phyloP scores from a whole-genome alignment of 2,113 vertebrate genomes.

The Hippocampus mohnikei region DNA sequence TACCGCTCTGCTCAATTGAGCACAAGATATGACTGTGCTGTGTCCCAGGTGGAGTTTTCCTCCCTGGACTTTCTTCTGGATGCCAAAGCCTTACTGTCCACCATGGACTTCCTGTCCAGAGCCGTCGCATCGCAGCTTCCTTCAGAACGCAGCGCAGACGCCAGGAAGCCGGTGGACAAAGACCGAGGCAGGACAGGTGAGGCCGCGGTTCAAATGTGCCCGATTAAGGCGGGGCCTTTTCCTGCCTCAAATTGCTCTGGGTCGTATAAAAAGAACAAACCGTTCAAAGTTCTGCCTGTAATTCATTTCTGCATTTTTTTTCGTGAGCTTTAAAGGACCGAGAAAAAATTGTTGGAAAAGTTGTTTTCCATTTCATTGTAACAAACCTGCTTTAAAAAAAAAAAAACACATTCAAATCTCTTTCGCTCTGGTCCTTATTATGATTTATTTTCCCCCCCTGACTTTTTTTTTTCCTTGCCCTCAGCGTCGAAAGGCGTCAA shows the following conservation, averaged over 20 bases:
- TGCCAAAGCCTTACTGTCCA: constrained; percentile 85
- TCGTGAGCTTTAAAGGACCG: too few relatives aligned
- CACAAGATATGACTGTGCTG: neutral
- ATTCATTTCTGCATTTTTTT: too few relatives aligned
- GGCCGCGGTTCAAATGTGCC: neutral
- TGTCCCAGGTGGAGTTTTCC: constrained; percentile 85
- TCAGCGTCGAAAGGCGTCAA: constrained; percentile 67
- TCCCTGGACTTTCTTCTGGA: constrained; percentile 87
- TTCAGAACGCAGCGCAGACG: constrained; percentile 32
- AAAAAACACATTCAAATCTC: too few relatives aligned
- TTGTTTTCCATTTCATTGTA: too few relatives aligned
- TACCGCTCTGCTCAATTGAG: neutral
- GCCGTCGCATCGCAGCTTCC: constrained; percentile 63
- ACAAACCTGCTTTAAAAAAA: too few relatives aligned
- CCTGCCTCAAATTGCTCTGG: neutral
- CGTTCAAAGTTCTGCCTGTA: too few relatives aligned
- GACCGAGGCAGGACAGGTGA: constrained; percentile 73
- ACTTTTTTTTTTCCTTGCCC: neutral
- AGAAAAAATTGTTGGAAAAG: too few relatives aligned
- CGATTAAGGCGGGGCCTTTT: neutral
- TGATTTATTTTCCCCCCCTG: too few relatives aligned
- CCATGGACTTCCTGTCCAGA: constrained; percentile 80
- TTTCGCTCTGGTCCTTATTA: too few relatives aligned
- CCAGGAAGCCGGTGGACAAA: constrained; percentile 55
- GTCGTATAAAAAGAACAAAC: too few relatives aligned